phyloP scores from a whole-genome alignment of 2,797 vertebrate species.

The Australoheros facetus region DNA sequence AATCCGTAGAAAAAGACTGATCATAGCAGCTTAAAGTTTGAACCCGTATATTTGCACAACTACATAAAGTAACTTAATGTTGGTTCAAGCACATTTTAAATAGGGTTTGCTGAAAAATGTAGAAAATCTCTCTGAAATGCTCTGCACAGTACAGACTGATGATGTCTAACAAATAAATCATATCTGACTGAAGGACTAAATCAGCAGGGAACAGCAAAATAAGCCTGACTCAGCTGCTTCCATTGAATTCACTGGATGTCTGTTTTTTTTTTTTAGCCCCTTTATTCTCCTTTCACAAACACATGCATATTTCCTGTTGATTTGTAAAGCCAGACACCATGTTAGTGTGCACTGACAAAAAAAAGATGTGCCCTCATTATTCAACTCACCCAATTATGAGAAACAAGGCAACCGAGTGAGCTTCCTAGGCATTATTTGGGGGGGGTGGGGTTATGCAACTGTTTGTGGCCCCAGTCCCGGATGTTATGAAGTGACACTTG shows the following conservation, averaged over 20 bases:
- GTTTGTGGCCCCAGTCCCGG: conserved; percentile 56
- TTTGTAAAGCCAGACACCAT: conserved; percentile 32
- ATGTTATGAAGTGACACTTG: conserved; percentile 67
- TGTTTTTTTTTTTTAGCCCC: background rate
- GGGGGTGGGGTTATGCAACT: conserved; percentile 59
- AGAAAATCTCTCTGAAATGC: background rate
- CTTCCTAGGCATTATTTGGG: conserved; percentile 21
- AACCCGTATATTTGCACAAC: background rate
- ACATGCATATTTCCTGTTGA: conserved; percentile 23
- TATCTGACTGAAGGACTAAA: conserved; percentile 13
- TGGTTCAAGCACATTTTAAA: background rate
- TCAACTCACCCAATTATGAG: conserved; percentile 52
- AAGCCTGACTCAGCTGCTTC: conserved; percentile 32
- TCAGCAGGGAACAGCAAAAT: conserved; percentile 23
- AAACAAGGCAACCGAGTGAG: conserved; percentile 44
- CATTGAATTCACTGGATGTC: conserved; percentile 2
- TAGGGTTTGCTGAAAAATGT: background rate
- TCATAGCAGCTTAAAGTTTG: background rate
- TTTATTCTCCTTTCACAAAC: background rate
- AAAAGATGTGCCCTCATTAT: conserved; percentile 49
- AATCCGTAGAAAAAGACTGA: background rate
- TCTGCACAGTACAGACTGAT: conserved; percentile 1
- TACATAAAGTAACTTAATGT: background rate
- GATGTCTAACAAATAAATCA: conserved; percentile 20
- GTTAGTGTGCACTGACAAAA: conserved; percentile 27